Evolutionary conservation across 64 coral and sea anemone genomes (phyloP).

Genomic region (Montipora capricornis): DNA sequence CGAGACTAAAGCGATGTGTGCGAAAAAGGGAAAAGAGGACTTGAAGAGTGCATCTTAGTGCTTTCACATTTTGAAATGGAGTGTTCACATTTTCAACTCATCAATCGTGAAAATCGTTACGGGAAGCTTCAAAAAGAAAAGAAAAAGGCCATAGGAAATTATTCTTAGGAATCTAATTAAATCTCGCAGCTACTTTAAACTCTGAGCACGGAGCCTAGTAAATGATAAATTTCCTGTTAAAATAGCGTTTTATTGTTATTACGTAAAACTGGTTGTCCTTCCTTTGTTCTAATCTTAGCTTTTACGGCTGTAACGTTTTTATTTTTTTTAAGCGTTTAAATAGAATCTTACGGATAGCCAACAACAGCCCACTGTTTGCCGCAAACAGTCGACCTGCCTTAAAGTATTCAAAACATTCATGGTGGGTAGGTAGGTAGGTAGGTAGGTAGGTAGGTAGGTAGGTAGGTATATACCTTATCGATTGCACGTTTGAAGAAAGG

Average conservation of each 20-base stretch:
- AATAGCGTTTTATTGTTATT: not conserved
- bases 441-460: too few relatives aligned
- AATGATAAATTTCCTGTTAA: not conserved
- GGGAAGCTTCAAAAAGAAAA: not conserved
- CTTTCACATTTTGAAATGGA: too few relatives aligned
- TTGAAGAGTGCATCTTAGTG: not conserved
- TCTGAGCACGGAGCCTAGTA: not conserved
- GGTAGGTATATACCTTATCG: not conserved
- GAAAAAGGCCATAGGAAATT: not conserved
- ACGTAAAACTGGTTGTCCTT: too few relatives aligned
- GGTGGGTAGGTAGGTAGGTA: too few relatives aligned
- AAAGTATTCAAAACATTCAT: too few relatives aligned
- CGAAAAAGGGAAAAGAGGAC: not conserved
- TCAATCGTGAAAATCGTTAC: not conserved
- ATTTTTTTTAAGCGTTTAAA: too few relatives aligned
- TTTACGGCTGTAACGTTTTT: too few relatives aligned
- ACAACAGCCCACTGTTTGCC: too few relatives aligned
- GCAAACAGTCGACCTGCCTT: too few relatives aligned
- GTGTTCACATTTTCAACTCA: not conserved
- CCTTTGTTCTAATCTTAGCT: too few relatives aligned
- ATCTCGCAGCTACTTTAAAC: not conserved
- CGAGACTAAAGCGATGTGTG: not conserved
- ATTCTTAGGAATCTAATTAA: not conserved
- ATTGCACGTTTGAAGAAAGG: slow-evolving; percentile 35
- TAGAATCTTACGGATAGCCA: too few relatives aligned